Conservation (phyloP, 2,888 invertebrate genomes). For the Tuberolachnus salignus region DNA sequence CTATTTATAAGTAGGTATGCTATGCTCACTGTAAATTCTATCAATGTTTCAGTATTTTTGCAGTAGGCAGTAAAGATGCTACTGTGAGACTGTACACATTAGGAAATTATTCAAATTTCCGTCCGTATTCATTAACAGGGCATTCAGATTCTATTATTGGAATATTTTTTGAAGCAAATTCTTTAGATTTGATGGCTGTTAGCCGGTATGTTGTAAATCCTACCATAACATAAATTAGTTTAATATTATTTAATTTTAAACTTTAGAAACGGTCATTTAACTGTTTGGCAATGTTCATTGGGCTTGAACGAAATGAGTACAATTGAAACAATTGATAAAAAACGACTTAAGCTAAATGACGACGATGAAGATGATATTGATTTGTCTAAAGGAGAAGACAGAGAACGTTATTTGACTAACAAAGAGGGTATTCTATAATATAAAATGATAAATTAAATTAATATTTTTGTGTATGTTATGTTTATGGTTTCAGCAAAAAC, state of each 20-base stretch:
- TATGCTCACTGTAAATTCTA: neutral
- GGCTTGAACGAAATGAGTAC: constrained; percentile 71
- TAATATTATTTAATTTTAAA: neutral
- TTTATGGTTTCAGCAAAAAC: constrained; percentile 33
- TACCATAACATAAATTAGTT: neutral
- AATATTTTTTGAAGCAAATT: constrained; percentile 86
- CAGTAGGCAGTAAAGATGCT: constrained; percentile 90
- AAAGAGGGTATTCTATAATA: constrained; percentile 55
- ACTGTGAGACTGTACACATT: constrained; percentile 81
- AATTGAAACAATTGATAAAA: constrained; percentile 61
- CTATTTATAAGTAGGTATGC: neutral
- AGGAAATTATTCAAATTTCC: constrained; percentile 76
- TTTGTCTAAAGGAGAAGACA: constrained; percentile 59
- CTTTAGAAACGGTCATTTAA: constrained; percentile 78
- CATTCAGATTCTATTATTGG: constrained; percentile 85
- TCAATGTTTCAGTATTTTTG: constrained; percentile 68
- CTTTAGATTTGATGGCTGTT: constrained; percentile 82
- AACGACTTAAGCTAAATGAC: constrained; percentile 65
- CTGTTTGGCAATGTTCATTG: constrained; percentile 84
- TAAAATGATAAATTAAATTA: neutral
- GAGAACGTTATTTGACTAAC: constrained; percentile 58
- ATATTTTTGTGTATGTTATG: constrained; percentile 12
- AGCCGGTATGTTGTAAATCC: constrained; percentile 64
- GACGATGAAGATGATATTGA: constrained; percentile 60
- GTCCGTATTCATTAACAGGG: constrained; percentile 77